A percentile compares a stretch with the other conserved stretches of the same genome.
Evolutionary conservation across 2,113 vertebrate species (phyloP).

Genomic region (Melanerpes formicivorus): DNA sequence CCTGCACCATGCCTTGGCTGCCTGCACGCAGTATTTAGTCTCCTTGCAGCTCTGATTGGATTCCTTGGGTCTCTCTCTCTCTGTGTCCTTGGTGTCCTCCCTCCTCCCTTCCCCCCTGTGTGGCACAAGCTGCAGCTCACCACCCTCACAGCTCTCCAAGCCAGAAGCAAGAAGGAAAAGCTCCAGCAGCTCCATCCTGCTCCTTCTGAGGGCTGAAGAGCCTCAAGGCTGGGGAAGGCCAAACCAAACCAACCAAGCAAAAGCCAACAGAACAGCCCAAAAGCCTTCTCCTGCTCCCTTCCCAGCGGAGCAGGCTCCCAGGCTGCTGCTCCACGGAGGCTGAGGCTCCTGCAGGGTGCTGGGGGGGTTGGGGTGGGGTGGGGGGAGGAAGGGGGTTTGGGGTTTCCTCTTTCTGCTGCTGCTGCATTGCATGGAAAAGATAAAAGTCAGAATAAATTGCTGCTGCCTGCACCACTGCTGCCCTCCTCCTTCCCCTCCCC

Average conservation of each 20-base stretch:
- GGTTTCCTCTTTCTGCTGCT: neutral
- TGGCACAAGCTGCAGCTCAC: neutral
- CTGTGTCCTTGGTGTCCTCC: neutral
- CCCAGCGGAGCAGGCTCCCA: neutral
- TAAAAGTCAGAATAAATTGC: constrained; percentile 38
- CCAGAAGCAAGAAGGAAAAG: too few relatives aligned
- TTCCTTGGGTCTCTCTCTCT: neutral
- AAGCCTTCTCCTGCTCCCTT: neutral
- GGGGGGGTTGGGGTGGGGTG: neutral
- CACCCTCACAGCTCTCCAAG: accelerated
- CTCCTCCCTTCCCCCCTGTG: neutral
- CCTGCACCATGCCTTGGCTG: neutral
- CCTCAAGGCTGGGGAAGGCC: neutral
- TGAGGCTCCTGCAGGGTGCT: neutral
- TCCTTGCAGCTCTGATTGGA: neutral
- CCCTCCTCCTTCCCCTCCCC: neutral
- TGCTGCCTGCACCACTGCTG: neutral
- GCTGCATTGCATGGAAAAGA: constrained; percentile 14
- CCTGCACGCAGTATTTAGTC: neutral
- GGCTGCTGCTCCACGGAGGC: neutral
- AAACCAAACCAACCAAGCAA: neutral
- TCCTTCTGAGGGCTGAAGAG: neutral
- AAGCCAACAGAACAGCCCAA: too few relatives aligned
- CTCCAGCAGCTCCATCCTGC: neutral
- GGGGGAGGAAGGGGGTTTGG: neutral